Evolutionary conservation across 2,888 invertebrate genomes (phyloP).

Genomic region (Sialis lutaria): DNA sequence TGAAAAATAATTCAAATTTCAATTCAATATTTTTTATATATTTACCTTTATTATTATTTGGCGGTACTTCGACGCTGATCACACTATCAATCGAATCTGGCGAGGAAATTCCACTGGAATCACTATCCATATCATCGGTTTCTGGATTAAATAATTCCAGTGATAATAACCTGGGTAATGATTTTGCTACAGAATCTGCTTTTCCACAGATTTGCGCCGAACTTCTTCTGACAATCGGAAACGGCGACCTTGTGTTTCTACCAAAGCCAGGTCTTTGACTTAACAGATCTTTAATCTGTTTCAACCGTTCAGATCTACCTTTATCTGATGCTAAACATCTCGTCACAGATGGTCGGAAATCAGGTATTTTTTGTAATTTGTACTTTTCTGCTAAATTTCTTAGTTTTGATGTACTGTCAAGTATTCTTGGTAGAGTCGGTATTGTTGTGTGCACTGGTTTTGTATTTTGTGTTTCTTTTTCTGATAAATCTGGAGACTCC

Average conservation of each 20-base stretch:
- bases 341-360: constrained; percentile 1
- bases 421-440: constrained; percentile 34
- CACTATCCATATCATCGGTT: constrained; percentile 78
- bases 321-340: constrained; percentile 21
- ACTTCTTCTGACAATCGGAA: constrained; percentile 54
- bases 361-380: constrained; percentile 4
- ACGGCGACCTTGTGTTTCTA: constrained; percentile 23
- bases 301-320: constrained; percentile 41
- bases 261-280: constrained; percentile 50
- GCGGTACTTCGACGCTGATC: constrained; percentile 39
- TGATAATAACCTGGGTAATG: constrained; percentile 57
- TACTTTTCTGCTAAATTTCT: constrained; percentile 23
- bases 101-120: constrained; percentile 73
- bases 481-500: constrained; percentile 17
- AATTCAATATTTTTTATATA: background rate
- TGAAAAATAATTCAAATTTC: too few relatives aligned
- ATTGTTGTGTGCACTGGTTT: constrained; percentile 26
- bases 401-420: constrained; percentile 22
- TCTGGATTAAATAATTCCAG: constrained; percentile 79
- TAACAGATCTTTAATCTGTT: constrained; percentile 52
- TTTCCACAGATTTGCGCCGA: constrained; percentile 33
- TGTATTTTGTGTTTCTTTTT: constrained; percentile 19
- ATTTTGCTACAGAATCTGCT: constrained; percentile 42
- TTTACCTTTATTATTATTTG: background rate
- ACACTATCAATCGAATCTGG: constrained; percentile 78